Base-by-base conservation (phyloP, 2,888 invertebrate species). In the Dynastes hyllus region DNA sequence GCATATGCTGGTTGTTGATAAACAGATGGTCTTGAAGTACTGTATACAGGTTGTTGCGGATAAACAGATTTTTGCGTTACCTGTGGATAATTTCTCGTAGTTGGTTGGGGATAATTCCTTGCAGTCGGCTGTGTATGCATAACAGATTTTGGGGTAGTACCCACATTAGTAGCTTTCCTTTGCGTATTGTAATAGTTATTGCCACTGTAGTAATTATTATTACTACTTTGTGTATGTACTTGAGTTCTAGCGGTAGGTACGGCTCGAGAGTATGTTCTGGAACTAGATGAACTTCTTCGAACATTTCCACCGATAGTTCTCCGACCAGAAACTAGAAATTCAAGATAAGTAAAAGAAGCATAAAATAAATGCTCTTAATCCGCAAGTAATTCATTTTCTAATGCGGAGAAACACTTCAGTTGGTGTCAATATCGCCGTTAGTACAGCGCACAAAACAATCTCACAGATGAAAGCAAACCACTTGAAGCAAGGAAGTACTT, bases 91-190 rank as follows among this genome's bases (percentile, higher is more conserved):
- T 76, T 13, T 40, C 69, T 77, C 13, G 45, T 27, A 51, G 77
- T 77, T 53, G 69, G n/a, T 77, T 77, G 77, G 3, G 37, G 69
- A 37, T 75, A 61, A 27, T 40, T 22, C 27, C 51, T 78, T 27
- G 53, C 53, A 9, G 76, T 66, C 9, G 76, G 37, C 40, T 63
- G 65, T 1, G 76, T 76, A 29, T 51, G 61, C 40, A 71, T 13
- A 11, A 58, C 32, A 29, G 67, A 75, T 9, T 67, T 73, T 11
- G 73, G 78, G 3, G 70, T 78, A 11, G 78, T 63, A 13, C 37
- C 58, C 4, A 73, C 73, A 1, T 61, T 40, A 61, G 2, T 61
- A 29, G 73, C 73, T 50, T 22, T 75, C 22, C 45, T 61, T 27
- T 61, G 73, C 6, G 71, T 29, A 11, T 71, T 16, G 22, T 55